Conservation (phyloP, 2,113 vertebrate genomes). For the Psammodynastes pulverulentus region DNA sequence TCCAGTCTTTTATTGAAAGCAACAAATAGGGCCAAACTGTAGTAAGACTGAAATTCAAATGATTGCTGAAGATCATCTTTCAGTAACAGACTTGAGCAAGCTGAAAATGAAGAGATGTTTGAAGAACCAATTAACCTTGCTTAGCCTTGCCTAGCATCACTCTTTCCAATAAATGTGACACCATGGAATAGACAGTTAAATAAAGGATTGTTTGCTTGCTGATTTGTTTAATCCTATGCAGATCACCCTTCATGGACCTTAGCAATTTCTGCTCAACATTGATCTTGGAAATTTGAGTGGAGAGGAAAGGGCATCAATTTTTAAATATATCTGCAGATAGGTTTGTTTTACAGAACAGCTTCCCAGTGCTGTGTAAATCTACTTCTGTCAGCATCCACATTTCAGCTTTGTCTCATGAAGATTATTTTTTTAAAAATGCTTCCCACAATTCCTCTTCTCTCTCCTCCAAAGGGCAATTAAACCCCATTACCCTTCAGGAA, state of each 20-base stretch:
- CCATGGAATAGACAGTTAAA: rapidly evolving
- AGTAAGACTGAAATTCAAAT: conserved; percentile 25
- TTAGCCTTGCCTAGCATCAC: neutral
- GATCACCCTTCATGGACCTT: neutral
- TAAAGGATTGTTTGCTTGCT: neutral
- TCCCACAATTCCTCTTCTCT: neutral
- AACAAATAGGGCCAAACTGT: conserved; percentile 24
- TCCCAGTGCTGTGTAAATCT: conserved; percentile 5
- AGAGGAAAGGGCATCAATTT: neutral
- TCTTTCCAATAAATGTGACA: neutral
- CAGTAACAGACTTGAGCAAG: neutral
- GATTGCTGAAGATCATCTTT: neutral
- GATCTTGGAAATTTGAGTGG: neutral
- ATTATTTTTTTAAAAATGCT: conserved; percentile 20
- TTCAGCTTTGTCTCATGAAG: conserved; percentile 37
- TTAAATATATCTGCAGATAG: neutral
- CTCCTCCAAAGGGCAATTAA: conserved; percentile 57
- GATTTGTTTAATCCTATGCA: neutral
- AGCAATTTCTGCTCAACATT: rapidly evolving
- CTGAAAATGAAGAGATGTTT: neutral
- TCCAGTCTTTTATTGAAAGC: neutral
- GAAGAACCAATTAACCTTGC: neutral
- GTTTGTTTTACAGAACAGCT: conserved; percentile 22
- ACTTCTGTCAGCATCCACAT: conserved; percentile 26
- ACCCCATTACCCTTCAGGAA: conserved; percentile 49